A percentile compares a stretch with the other conserved stretches of the same genome.
phyloP scores from a whole-genome alignment of 2,888 invertebrate species.

The Octodonta nipae region DNA sequence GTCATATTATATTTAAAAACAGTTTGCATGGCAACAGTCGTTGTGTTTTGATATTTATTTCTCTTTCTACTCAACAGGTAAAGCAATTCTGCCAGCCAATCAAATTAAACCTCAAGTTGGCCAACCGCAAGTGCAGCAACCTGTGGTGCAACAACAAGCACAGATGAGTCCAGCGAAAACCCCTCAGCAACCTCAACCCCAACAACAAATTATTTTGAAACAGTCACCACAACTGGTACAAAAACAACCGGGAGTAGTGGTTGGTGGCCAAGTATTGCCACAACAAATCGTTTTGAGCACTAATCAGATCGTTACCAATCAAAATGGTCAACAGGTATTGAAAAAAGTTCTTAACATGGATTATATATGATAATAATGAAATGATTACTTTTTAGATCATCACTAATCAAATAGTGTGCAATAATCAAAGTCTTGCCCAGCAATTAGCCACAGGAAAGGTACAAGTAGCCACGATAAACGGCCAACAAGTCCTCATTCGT shows the following conservation, averaged over 20 bases:
- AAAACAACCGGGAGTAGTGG: constrained; percentile 30
- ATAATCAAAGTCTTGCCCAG: constrained; percentile 62
- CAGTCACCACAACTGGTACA: constrained; percentile 32
- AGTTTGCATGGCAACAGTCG: no score
- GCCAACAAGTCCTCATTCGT: constrained; percentile 71
- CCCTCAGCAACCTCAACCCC: constrained; percentile 9
- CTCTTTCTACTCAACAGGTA: constrained; percentile 2
- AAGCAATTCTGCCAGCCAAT: constrained; percentile 5
- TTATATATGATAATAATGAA: no score
- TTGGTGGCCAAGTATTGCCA: constrained; percentile 33
- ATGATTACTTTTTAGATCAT: constrained; percentile 30
- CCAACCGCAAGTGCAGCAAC: constrained; percentile 19
- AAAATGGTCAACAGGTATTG: constrained; percentile 39
- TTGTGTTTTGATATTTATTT: constrained; percentile 1
- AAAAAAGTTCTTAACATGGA: no score
- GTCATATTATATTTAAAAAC: no score
- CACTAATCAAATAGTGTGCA: constrained; percentile 59
- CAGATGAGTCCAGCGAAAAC: no score
- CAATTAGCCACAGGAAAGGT: constrained; percentile 72
- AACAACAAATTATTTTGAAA: constrained; percentile 29
- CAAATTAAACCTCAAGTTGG: constrained; percentile 12
- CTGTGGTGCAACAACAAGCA: constrained; percentile 26
- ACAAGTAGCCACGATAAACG: constrained; percentile 70
- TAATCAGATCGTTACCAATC: constrained; percentile 30
- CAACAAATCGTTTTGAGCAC: constrained; percentile 30